Conservation (phyloP, 2,797 vertebrate genomes). For the Melanotaenia maccullochi region DNA sequence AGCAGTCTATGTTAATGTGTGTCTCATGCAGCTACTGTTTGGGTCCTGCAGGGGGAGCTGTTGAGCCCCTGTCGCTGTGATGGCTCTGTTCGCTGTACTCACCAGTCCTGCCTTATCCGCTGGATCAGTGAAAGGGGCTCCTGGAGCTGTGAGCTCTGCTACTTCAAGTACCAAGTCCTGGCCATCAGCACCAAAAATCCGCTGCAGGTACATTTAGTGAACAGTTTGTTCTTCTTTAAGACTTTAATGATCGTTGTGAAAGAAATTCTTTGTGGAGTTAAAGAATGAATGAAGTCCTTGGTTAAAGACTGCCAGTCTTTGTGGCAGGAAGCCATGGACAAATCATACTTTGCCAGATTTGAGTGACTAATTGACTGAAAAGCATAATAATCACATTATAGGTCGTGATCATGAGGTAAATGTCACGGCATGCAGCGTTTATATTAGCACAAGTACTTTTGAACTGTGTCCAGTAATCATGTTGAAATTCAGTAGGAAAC, state of each 20-base stretch:
- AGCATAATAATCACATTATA: not conserved
- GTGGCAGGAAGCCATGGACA: slow-evolving; percentile 6
- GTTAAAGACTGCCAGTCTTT: not conserved
- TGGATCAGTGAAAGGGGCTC: slow-evolving; percentile 93
- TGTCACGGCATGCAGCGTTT: slow-evolving; percentile 7
- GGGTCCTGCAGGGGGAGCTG: slow-evolving; percentile 86
- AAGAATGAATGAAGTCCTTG: not conserved
- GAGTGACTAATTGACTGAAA: slow-evolving; percentile 9
- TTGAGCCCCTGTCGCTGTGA: slow-evolving; percentile 89
- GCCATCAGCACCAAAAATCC: slow-evolving; percentile 93
- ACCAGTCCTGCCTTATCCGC: slow-evolving; percentile 91
- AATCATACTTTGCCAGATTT: slow-evolving; percentile 8
- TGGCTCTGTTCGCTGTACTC: slow-evolving; percentile 89
- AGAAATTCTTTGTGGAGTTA: not conserved
- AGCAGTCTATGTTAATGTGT: not conserved
- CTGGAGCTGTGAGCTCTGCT: slow-evolving; percentile 93
- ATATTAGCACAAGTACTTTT: slow-evolving; percentile 5
- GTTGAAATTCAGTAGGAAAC: slow-evolving; percentile 4
- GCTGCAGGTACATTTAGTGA: slow-evolving; percentile 81
- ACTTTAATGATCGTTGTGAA: not conserved
- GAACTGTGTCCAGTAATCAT: slow-evolving; percentile 1
- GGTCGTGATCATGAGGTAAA: slow-evolving; percentile 5
- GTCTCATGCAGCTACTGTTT: slow-evolving; percentile 19
- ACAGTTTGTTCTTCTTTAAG: not conserved
- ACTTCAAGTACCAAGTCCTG: slow-evolving; percentile 92